These are phyloP conservation scores for Cephus cinctus DNA, from an alignment of 1,140 invertebrate species.

Conservation along the genomic window DNA sequence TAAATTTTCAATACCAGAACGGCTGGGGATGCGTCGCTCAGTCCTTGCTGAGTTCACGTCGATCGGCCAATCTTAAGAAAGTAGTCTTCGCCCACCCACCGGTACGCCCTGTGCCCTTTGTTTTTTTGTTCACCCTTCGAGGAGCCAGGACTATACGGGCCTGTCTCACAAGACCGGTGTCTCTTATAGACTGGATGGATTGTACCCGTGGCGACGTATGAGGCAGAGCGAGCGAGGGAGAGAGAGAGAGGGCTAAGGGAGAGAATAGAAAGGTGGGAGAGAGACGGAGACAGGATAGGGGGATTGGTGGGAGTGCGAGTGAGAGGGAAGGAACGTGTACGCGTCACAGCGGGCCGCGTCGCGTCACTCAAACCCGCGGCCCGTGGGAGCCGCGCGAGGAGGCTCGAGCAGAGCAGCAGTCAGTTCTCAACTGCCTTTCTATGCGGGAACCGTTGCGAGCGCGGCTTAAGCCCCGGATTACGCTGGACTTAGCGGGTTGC, in stretches of 20 bases:
- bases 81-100: no score
- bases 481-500: conserved; percentile 39
- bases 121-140: no score
- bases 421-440: conserved; percentile 60
- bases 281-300: background rate
- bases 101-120: no score
- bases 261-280: conserved; percentile 14
- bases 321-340: conserved; percentile 30
- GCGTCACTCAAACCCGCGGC: conserved; percentile 30
- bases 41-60: no score
- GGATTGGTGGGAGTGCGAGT: background rate
- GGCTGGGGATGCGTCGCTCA: no score
- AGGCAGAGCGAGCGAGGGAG: conserved; percentile 16
- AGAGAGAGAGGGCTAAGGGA: conserved; percentile 11
- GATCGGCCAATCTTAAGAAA: no score
- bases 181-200: no score
- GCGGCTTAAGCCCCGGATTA: conserved; percentile 42
- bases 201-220: no score
- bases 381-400: conserved; percentile 26
- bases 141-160: no score
- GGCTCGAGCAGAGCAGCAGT: conserved; percentile 41
- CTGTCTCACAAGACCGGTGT: no score
- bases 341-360: conserved; percentile 46
- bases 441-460: conserved; percentile 45
- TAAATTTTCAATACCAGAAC: no score